A percentile compares a stretch with the other conserved stretches of the same genome.
Evolutionary conservation across 1,140 invertebrate species (phyloP).

Genomic region (Whitmania pigra): DNA sequence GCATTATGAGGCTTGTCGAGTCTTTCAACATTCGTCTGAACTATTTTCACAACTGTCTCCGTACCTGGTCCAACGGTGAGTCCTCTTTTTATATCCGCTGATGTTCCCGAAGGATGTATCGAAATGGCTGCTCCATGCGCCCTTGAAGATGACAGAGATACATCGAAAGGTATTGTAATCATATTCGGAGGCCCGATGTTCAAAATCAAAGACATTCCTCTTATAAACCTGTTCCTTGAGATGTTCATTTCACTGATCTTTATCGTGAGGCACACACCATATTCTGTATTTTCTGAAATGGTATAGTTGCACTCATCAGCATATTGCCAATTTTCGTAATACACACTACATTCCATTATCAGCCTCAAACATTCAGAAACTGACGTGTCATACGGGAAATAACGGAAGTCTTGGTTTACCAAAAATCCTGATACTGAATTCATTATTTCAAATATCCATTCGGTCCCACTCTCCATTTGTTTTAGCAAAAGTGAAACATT

Average conservation of each 20-base stretch:
- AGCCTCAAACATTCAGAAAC: too few relatives aligned
- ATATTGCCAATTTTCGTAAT: too few relatives aligned
- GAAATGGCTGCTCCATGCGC: not conserved
- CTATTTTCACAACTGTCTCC: not conserved
- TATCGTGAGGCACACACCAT: not conserved
- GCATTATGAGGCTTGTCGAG: conserved; percentile 2
- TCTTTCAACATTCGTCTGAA: not conserved
- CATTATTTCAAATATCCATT: too few relatives aligned
- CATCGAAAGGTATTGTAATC: not conserved
- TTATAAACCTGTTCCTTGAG: not conserved
- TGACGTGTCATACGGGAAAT: too few relatives aligned
- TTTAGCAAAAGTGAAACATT: too few relatives aligned
- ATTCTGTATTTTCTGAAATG: not conserved
- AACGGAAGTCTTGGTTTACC: too few relatives aligned
- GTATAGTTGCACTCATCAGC: too few relatives aligned
- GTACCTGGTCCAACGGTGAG: conserved; percentile 10
- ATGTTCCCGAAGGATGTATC: not conserved
- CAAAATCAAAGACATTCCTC: conserved; percentile 8
- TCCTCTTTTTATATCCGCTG: not conserved
- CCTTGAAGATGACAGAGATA: not conserved
- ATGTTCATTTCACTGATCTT: not conserved
- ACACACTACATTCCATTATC: too few relatives aligned
- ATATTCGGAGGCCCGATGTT: not conserved
- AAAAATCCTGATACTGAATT: too few relatives aligned
- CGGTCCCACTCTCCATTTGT: too few relatives aligned